Conservation (phyloP, 2,888 invertebrate genomes). For the Hyalella azteca region DNA sequence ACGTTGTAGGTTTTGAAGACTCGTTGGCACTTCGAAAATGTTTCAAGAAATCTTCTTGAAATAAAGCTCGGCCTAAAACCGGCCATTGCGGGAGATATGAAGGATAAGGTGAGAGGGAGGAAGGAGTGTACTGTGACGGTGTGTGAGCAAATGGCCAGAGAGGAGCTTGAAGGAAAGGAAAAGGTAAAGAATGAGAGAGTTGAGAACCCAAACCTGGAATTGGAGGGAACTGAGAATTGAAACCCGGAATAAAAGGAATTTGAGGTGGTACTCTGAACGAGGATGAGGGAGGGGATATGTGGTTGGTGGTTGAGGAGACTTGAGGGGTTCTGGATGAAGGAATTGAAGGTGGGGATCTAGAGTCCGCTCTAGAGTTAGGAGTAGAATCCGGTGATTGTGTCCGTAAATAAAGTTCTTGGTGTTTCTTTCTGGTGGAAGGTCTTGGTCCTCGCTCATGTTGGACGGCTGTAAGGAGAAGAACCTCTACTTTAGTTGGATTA, state of each 20-base stretch:
- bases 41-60: neutral
- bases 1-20: neutral
- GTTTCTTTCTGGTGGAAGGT: constrained; percentile 2
- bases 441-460: constrained; percentile 4
- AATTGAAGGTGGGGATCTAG: neutral
- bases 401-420: neutral
- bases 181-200: neutral
- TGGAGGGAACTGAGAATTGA: neutral
- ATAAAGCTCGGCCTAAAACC: neutral
- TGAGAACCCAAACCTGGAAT: neutral
- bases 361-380: constrained; percentile 19
- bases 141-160: neutral
- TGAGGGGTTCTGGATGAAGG: neutral
- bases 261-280: neutral
- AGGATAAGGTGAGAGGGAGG: neutral
- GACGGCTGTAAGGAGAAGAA: neutral
- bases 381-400: constrained; percentile 16
- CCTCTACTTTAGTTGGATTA: too few relatives aligned
- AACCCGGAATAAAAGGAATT: neutral
- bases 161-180: neutral
- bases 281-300: neutral
- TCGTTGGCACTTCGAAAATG: neutral
- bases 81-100: neutral
- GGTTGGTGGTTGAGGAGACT: constrained; percentile 2
- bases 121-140: neutral